Conservation (phyloP, 2,888 invertebrate genomes). For the Aphidoletes aphidimyza region DNA sequence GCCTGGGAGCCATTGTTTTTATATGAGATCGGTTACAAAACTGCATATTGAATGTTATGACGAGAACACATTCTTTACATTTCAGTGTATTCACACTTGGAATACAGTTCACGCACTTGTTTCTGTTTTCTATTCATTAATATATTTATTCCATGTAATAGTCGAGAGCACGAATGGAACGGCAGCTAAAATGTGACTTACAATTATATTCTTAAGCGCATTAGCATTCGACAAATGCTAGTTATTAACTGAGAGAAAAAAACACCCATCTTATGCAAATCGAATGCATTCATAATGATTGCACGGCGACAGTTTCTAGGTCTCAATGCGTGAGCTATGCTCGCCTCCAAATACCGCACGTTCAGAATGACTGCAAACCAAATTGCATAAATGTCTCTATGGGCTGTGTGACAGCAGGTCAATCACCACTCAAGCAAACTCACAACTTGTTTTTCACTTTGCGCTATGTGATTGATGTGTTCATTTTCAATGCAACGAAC, state of each 20-base stretch:
- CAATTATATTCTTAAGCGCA: slow-evolving; percentile 35
- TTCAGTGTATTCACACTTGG: background rate
- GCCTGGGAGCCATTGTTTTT: background rate
- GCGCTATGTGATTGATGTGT: background rate
- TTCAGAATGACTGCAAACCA: too few relatives aligned
- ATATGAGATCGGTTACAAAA: slow-evolving; percentile 34
- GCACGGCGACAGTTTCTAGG: background rate
- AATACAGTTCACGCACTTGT: slow-evolving; percentile 20
- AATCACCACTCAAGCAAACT: background rate
- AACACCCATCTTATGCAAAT: background rate
- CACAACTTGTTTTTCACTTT: background rate
- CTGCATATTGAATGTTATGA: background rate
- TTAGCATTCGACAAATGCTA: too few relatives aligned
- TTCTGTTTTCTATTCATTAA: background rate
- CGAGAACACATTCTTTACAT: background rate
- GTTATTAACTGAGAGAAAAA: background rate
- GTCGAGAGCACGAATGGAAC: too few relatives aligned
- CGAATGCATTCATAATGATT: background rate
- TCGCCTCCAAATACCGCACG: too few relatives aligned
- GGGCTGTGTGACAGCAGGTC: background rate
- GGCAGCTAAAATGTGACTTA: background rate
- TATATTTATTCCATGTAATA: too few relatives aligned
- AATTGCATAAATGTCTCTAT: background rate
- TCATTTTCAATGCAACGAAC: background rate
- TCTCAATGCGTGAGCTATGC: too few relatives aligned